Base-by-base conservation (phyloP, 2,888 invertebrate species). In the Formica aserva region DNA sequence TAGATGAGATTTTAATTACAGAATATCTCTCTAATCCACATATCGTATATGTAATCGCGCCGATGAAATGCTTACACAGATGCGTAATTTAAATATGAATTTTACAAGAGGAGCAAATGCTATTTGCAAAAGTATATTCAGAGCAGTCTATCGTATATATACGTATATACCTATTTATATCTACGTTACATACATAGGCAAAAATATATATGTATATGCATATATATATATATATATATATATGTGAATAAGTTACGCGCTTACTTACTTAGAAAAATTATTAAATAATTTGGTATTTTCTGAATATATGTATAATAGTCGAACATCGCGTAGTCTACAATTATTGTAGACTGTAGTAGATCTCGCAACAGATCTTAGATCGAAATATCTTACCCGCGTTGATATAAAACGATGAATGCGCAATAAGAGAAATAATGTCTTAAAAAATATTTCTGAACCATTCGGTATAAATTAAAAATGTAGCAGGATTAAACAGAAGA, bases 221-320 rank as follows among this genome's bases (percentile, higher is more conserved):
- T 67, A 41, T 78, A 26, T 11, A 45, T 18, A 5, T 48, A 26
- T 45, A 15, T 45, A 1, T 45, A 15, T 22, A 22, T 69, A 13
- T 69, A 45, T 78, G 32, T 18, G 78, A 60, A 80, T 80, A 80
- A 80, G 45, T 80, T 71, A 38, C 60, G 60, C 71, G 60, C 57
- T 78, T 41, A 35, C 62, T 60, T 67, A 18, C 22, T 78, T 80
- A 71, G 48, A 71, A 78, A 80, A 80, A 45, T 71, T 69, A 22
- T 78, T 78, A 78, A 78, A 69, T 69, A 71, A 48, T 80, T 71
- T 80, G 78, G 71, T 80, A 71, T 69, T 62, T 57, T 26, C 69
- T 3, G 45, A 80, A 80, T 80, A 80, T 45, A 71, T 78, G 62
- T 45, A 69, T 60, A 60, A n/a, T 48, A 62, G 8, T 57, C 38